Base-by-base conservation (phyloP, 2,888 invertebrate genomes). In the Hecatera dysodea region DNA sequence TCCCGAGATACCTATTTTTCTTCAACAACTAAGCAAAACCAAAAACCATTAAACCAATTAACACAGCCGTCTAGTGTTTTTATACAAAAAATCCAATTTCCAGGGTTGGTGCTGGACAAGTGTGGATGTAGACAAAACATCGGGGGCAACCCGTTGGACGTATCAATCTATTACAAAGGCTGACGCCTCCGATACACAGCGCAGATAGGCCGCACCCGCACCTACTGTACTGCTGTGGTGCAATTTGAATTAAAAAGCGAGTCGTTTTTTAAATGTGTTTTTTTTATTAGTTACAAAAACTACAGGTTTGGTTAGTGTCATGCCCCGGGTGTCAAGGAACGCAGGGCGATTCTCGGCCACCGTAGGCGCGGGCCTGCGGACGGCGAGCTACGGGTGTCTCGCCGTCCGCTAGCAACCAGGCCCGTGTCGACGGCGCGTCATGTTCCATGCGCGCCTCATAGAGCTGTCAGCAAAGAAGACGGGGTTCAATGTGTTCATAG, bases 131-230 rank as follows among this genome's bases (percentile, higher is more conserved):
- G 81, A 83, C 85, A 83, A 85, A 85, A 79, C 85, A 82, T 67
- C 22, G 61, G 82, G 81, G 83, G 74, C 76, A 83, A 80, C 85
- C 87, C 87, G 87, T 87, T 90, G 91, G 91, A 94, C 90, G 89
- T 93, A 95, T 95, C 95, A 95, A 96, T 96, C 95, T 94, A 95
- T 95, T 95, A 95, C 91, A 90, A 86, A 88, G 89, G 85, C 92
- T 88, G 93, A 92, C 93, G 93, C 93, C 92, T 91, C 88, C 79
- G 92, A 91, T 94, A 89, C 91, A 90, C 89, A 87, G 83, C 88
- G 89, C 80, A 91, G 92, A 93, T 93, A 93, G 89, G 86, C 88
- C 89, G 82, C 88, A 85, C 90, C 89, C 86, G 82, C 76, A 80
- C 84, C 78, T 62, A 74, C 78, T 80, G 33, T 64, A 80, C 84